Percentiles rank a stretch among this genome's conserved stretches.
These are phyloP conservation scores for Platyscapa corneri DNA, from an alignment of 1,140 invertebrate genomes.

Conservation along the genomic window DNA sequence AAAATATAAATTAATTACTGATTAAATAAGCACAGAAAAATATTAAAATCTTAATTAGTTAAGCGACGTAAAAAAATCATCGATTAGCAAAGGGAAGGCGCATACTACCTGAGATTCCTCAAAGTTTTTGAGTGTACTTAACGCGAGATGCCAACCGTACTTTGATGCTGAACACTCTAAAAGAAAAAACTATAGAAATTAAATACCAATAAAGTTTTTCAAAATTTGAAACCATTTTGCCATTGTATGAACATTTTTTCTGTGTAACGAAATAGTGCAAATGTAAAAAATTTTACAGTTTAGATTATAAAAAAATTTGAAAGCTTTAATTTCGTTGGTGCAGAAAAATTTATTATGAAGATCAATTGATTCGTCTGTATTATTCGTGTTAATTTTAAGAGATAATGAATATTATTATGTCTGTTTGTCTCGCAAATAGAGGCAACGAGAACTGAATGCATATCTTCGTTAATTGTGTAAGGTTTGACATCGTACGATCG, in stretches of 20 bases:
- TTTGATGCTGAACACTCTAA: not conserved
- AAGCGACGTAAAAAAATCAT: not conserved
- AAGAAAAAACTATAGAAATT: not conserved
- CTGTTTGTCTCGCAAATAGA: not conserved
- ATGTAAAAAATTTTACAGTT: not conserved
- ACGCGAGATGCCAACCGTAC: not conserved
- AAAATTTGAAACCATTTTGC: not conserved
- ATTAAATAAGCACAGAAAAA: not conserved
- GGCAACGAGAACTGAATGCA: not conserved
- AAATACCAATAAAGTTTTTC: not conserved
- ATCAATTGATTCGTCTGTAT: not conserved
- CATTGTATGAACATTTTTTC: not conserved
- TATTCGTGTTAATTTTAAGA: not conserved
- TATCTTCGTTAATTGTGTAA: not conserved
- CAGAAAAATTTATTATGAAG: not conserved
- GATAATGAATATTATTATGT: not conserved
- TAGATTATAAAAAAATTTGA: not conserved
- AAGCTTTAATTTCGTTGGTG: not conserved
- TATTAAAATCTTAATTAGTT: not conserved
- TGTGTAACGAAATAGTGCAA: not conserved
- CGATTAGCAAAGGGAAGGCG: not conserved
- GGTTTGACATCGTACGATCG: not conserved
- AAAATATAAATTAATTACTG: not conserved
- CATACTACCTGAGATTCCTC: not conserved
- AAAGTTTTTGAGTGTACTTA: not conserved